phyloP scores from a whole-genome alignment of 2,113 vertebrate genomes.

The Toxostoma redivivum region DNA sequence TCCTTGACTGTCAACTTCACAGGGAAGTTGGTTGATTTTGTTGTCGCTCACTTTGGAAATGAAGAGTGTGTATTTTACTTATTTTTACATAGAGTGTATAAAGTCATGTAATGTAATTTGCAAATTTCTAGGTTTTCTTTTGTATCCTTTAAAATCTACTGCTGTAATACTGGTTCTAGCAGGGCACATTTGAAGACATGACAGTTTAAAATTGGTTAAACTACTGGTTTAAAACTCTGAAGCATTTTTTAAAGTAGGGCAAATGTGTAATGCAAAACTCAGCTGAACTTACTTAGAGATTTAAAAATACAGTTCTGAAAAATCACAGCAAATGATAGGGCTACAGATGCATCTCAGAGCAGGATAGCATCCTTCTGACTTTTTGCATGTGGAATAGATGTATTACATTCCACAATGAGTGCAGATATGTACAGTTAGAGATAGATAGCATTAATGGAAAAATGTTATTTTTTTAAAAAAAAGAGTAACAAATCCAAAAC shows the following conservation, averaged over 20 bases:
- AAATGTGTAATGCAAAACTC: neutral
- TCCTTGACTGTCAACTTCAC: constrained; percentile 71
- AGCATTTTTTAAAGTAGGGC: neutral
- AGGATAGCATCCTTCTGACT: neutral
- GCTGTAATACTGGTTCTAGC: neutral
- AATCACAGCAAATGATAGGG: neutral
- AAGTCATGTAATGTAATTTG: neutral
- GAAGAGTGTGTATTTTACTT: constrained; percentile 65
- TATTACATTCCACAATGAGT: neutral
- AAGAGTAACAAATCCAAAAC: neutral
- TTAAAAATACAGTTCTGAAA: neutral
- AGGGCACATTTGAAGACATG: neutral
- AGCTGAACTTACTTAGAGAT: neutral
- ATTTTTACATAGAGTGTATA: neutral
- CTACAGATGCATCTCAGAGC: neutral
- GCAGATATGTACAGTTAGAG: neutral
- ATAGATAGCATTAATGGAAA: neutral
- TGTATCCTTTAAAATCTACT: neutral
- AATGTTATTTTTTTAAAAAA: neutral
- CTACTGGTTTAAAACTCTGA: neutral
- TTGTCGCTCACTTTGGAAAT: constrained; percentile 77
- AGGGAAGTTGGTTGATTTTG: constrained; percentile 65
- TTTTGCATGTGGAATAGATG: neutral
- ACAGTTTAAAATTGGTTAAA: neutral
- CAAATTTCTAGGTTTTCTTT: neutral